A percentile compares a stretch with the other conserved stretches of the same genome.
These are phyloP conservation scores for Periparus ater DNA, from an alignment of 2,797 vertebrate species.

Conservation along the genomic window DNA sequence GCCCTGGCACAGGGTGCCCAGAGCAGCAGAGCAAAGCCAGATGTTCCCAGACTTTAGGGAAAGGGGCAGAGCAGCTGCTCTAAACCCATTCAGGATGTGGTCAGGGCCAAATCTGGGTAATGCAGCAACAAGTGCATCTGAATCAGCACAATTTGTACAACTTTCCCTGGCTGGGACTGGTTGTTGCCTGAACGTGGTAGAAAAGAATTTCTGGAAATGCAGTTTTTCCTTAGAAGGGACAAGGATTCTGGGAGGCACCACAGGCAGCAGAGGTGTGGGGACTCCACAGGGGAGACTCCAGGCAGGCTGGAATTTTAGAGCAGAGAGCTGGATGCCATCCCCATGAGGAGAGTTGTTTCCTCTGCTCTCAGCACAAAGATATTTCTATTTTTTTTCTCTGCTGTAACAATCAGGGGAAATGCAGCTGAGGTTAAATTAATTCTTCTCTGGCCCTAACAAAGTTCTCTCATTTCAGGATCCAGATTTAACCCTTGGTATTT, in stretches of 20 bases:
- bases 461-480: not conserved
- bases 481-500: not conserved
- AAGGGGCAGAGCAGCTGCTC: not conserved
- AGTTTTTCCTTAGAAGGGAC: not conserved
- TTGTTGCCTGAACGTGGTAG: not conserved
- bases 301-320: not conserved
- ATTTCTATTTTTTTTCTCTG: not conserved
- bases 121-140: not conserved
- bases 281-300: not conserved
- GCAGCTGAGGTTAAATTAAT: not conserved
- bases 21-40: not conserved
- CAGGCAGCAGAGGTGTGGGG: not conserved
- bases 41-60: not conserved
- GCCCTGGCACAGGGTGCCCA: not conserved
- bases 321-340: not conserved
- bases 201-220: not conserved
- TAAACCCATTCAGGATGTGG: accelerated
- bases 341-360: not conserved
- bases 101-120: accelerated
- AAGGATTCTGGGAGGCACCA: not conserved
- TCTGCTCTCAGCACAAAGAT: not conserved
- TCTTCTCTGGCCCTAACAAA: not conserved
- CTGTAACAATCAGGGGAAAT: not conserved
- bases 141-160: not conserved
- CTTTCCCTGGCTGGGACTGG: not conserved